These are phyloP conservation scores for Notolabrus celidotus DNA, from an alignment of 2,797 vertebrate species.

Conservation along the genomic window DNA sequence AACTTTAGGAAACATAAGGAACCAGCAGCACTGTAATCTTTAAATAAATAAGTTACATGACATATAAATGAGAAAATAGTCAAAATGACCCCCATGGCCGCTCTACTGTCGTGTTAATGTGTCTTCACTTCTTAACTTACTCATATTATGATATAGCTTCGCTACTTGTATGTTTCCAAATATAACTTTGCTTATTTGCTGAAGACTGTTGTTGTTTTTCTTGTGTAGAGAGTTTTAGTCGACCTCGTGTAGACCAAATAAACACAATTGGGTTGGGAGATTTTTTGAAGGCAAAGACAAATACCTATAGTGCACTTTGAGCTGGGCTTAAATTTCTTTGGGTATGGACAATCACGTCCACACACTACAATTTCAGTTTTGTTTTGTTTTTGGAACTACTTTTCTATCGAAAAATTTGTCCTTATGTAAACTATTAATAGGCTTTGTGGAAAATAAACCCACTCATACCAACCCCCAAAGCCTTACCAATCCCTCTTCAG, in stretches of 20 bases:
- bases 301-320: neutral
- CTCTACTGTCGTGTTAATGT: no score
- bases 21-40: no score
- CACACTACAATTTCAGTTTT: neutral
- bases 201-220: neutral
- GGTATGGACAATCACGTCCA: neutral
- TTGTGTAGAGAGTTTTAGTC: neutral
- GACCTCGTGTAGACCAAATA: neutral
- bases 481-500: no score
- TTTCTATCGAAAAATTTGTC: neutral
- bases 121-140: neutral
- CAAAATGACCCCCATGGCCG: no score
- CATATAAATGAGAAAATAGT: no score
- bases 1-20: no score
- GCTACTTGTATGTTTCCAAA: no score
- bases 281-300: neutral
- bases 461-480: no score
- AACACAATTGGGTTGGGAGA: neutral
- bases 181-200: neutral
- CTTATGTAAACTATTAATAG: no score
- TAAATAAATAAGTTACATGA: no score
- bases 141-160: neutral
- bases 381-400: neutral
- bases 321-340: neutral
- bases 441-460: no score